phyloP scores from a whole-genome alignment of 1,140 invertebrate species.

The Cotesia typhae region DNA sequence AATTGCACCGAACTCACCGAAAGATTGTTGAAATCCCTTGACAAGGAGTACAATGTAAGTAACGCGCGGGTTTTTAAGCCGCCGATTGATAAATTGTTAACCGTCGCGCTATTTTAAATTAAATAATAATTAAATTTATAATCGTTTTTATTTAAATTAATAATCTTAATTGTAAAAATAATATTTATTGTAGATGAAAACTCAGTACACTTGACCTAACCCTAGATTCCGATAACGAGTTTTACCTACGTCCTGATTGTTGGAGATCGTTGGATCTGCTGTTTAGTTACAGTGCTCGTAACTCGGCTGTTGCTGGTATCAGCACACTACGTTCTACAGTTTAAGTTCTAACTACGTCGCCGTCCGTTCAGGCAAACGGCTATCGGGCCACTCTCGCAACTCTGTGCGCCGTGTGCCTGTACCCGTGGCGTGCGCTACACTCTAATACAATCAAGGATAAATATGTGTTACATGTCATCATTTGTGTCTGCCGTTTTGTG shows the following conservation, averaged over 20 bases:
- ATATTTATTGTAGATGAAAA: too few relatives aligned
- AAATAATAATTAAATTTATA: too few relatives aligned
- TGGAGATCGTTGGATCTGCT: too few relatives aligned
- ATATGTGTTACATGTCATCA: not conserved
- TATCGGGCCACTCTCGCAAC: slow-evolving; percentile 62
- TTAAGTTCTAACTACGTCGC: slow-evolving; percentile 33
- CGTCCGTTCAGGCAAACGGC: slow-evolving; percentile 63
- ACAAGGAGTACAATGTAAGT: slow-evolving; percentile 77
- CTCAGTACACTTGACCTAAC: too few relatives aligned
- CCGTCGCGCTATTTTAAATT: not conserved
- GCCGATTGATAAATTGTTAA: slow-evolving; percentile 13
- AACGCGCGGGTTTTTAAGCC: slow-evolving; percentile 42
- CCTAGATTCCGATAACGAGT: too few relatives aligned
- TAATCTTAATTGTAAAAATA: too few relatives aligned
- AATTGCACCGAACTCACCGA: slow-evolving; percentile 72
- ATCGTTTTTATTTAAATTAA: too few relatives aligned
- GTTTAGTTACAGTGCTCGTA: not conserved
- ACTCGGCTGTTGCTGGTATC: slow-evolving; percentile 12
- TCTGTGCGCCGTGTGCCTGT: slow-evolving; percentile 52
- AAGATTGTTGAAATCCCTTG: slow-evolving; percentile 73
- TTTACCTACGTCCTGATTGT: too few relatives aligned
- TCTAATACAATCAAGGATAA: not conserved
- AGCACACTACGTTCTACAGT: not conserved
- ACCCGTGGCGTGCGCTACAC: slow-evolving; percentile 25
- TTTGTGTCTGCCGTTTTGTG: not conserved